Conservation (phyloP, 2,113 vertebrate species). For the Tiliqua scincoides region DNA sequence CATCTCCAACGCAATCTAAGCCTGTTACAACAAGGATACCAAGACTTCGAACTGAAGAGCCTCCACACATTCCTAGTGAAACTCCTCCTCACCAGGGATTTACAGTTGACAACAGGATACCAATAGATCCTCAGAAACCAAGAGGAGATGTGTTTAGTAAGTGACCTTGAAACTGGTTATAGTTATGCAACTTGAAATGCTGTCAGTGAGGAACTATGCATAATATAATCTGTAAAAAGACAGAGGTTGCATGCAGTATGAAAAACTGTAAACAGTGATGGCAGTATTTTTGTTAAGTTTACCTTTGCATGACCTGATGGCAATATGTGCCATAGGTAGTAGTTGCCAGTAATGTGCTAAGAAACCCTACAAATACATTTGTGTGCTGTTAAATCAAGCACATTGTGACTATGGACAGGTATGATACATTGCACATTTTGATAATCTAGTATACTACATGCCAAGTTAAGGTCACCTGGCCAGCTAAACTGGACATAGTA, state of each 20-base stretch:
- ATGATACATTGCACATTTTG: background rate
- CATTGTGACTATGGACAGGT: background rate
- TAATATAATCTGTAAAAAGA: background rate
- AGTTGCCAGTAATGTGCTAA: too few relatives aligned
- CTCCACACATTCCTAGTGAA: conserved; percentile 45
- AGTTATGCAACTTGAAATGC: background rate
- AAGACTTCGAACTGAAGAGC: conserved; percentile 44
- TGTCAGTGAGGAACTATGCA: background rate
- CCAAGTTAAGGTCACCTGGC: background rate
- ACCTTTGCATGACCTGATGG: background rate
- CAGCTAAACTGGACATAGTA: too few relatives aligned
- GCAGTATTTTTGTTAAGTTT: background rate
- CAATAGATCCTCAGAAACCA: conserved; percentile 88
- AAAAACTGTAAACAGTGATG: background rate
- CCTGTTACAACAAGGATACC: conserved; percentile 38
- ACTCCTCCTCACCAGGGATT: conserved; percentile 56
- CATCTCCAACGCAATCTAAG: conserved; percentile 25
- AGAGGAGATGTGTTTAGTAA: conserved; percentile 98
- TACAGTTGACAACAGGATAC: conserved; percentile 88
- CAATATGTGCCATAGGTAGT: background rate
- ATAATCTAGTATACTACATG: background rate
- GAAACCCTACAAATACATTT: background rate
- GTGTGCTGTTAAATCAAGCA: background rate
- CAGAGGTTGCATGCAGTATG: background rate
- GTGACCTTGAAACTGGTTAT: conserved; percentile 46